Evolutionary conservation across 2,888 invertebrate species (phyloP).

Genomic region (Leptura quadrifasciata): DNA sequence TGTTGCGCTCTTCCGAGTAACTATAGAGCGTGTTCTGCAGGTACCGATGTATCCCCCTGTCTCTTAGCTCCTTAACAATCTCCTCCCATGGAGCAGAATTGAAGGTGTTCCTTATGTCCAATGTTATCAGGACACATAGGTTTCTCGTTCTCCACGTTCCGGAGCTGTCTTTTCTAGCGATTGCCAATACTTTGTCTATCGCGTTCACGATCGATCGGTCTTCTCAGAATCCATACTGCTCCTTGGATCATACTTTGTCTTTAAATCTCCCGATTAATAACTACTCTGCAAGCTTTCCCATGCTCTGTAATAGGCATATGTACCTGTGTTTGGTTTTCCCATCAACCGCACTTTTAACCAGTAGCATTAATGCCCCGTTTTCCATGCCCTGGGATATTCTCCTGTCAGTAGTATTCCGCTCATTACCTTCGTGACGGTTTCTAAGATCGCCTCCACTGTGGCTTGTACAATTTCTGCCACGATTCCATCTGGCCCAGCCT

Average conservation of each 20-base stretch:
- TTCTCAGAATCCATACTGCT: not conserved
- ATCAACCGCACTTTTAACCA: no score
- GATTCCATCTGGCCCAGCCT: not conserved
- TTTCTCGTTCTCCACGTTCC: not conserved
- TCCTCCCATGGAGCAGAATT: slow-evolving; percentile 47
- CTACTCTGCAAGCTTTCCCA: no score
- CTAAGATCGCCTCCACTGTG: not conserved
- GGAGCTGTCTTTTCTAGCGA: not conserved
- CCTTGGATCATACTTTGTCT: not conserved
- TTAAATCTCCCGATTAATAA: not conserved
- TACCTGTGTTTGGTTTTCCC: no score
- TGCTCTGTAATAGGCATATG: not conserved
- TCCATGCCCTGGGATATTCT: not conserved
- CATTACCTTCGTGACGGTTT: not conserved
- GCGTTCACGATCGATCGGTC: not conserved
- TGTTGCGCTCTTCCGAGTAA: not conserved
- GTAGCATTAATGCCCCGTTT: no score
- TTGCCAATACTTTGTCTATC: not conserved
- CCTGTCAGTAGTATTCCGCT: no score
- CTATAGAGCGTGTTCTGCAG: no score
- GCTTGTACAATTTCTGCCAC: not conserved
- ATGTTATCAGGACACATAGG: no score
- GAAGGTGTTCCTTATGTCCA: slow-evolving; percentile 51
- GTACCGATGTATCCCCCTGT: slow-evolving; percentile 23
- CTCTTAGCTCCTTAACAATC: slow-evolving; percentile 39